phyloP scores from a whole-genome alignment of 1,140 invertebrate species.

The Grapholita molesta region DNA sequence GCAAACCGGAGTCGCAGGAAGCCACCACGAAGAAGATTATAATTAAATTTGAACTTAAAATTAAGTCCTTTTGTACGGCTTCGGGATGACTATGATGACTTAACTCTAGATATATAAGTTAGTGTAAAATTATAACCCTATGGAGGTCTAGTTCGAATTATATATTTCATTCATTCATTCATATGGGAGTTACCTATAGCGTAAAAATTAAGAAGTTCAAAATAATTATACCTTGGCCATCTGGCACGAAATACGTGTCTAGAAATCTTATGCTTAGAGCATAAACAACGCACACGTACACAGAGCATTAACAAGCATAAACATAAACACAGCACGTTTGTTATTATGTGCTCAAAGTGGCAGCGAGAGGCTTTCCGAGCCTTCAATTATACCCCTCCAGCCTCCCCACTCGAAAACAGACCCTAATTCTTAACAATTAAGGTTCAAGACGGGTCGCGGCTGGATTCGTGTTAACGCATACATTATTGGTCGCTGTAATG shows the following conservation, averaged over 20 bases:
- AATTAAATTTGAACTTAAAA: too few relatives aligned
- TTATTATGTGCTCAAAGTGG: conserved; percentile 12
- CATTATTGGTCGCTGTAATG: conserved; percentile 15
- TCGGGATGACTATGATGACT: too few relatives aligned
- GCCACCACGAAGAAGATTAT: too few relatives aligned
- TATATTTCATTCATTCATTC: too few relatives aligned
- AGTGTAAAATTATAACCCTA: too few relatives aligned
- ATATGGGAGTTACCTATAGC: too few relatives aligned
- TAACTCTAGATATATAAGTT: too few relatives aligned
- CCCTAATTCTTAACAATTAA: not conserved
- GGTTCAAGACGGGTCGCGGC: not conserved
- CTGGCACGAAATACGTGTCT: not conserved
- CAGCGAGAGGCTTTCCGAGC: not conserved
- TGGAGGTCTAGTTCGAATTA: too few relatives aligned
- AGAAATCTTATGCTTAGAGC: not conserved
- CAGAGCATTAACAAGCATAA: not conserved
- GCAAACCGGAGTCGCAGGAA: too few relatives aligned
- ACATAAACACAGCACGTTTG: conserved; percentile 2
- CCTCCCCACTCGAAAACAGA: not conserved
- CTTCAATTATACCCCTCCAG: not conserved
- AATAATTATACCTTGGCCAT: not conserved
- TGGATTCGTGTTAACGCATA: conserved; percentile 1
- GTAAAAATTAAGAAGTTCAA: too few relatives aligned
- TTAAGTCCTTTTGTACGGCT: too few relatives aligned
- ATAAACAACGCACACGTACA: not conserved